Conservation (phyloP, 2,113 vertebrate species). For the Rhipidura dahli region DNA sequence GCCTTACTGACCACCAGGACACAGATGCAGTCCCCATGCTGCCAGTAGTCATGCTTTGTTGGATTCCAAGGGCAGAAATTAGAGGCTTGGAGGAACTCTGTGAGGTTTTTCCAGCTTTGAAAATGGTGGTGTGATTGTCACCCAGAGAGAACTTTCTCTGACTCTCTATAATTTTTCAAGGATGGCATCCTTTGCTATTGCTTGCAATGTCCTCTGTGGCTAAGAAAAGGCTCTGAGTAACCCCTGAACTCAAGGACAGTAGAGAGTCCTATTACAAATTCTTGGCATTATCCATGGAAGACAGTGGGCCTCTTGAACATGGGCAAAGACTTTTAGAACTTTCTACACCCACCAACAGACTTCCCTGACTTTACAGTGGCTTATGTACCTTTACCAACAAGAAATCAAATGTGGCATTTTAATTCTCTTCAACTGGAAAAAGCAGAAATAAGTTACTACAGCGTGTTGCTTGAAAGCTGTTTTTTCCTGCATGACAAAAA, state of each 20-base stretch:
- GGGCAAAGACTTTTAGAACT: background rate
- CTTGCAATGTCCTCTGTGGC: background rate
- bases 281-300: background rate
- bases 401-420: background rate
- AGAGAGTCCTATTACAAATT: background rate
- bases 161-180: background rate
- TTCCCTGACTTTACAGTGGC: background rate
- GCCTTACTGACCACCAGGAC: background rate
- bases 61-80: background rate
- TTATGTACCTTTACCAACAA: background rate
- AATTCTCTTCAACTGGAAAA: background rate
- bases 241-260: background rate
- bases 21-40: background rate
- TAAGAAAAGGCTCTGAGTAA: background rate
- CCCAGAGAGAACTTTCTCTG: background rate
- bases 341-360: background rate
- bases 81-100: background rate
- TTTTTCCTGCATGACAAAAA: background rate
- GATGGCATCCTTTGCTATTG: background rate
- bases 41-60: background rate
- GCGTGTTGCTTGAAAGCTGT: background rate
- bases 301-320: fast-evolving
- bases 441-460: background rate
- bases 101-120: background rate
- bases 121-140: background rate